A percentile compares a stretch with the other conserved stretches of the same genome.
These are phyloP conservation scores for Chlamydotis undulata DNA, from an alignment of 2,113 vertebrate genomes.

Conservation along the genomic window DNA sequence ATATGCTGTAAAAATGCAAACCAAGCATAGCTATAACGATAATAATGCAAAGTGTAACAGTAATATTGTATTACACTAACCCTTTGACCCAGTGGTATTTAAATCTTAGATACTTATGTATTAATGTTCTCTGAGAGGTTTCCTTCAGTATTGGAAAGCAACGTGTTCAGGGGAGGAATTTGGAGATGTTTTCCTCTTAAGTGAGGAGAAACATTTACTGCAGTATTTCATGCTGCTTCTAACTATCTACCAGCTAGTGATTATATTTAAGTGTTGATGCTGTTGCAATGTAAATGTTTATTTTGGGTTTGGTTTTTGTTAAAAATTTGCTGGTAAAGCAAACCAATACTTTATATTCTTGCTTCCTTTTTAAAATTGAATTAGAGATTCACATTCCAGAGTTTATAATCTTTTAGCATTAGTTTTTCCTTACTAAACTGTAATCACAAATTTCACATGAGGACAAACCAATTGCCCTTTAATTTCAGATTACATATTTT, in stretches of 20 bases:
- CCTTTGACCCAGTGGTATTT: slow-evolving; percentile 29
- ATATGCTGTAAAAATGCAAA: slow-evolving; percentile 55
- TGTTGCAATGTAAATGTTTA: not conserved
- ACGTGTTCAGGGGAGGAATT: not conserved
- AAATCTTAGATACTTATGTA: slow-evolving; percentile 40
- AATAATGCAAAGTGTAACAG: slow-evolving; percentile 33
- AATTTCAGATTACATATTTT: slow-evolving; percentile 73
- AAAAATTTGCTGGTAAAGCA: not conserved
- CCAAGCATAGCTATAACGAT: slow-evolving; percentile 24
- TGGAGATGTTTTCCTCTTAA: not conserved
- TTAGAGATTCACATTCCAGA: slow-evolving; percentile 47
- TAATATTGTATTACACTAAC: slow-evolving; percentile 54
- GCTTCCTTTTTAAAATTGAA: slow-evolving; percentile 33
- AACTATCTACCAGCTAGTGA: not conserved
- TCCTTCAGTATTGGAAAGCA: not conserved
- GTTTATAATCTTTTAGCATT: slow-evolving; percentile 44
- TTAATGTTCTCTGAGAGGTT: not conserved
- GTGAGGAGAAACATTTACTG: not conserved
- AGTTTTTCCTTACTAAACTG: slow-evolving; percentile 53
- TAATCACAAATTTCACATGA: slow-evolving; percentile 28
- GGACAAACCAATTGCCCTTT: slow-evolving; percentile 72
- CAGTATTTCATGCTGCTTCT: slow-evolving; percentile 3
- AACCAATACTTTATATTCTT: slow-evolving; percentile 2
- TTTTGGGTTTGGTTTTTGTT: not conserved
- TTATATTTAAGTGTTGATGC: not conserved